Conservation (phyloP, 2,888 invertebrate genomes). For the Drosophila imparisetae region DNA sequence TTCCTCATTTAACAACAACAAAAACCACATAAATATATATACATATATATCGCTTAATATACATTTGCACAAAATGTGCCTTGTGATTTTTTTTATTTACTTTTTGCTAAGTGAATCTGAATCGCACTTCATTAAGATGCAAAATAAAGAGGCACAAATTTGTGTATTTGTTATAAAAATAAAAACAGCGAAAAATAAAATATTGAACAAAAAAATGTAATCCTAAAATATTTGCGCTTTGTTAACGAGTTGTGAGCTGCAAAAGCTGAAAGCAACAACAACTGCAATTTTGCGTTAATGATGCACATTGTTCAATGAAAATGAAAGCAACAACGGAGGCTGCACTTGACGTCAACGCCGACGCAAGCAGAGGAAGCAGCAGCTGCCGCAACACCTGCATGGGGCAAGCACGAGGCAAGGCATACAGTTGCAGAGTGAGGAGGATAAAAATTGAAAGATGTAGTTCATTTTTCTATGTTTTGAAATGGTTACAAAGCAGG, state of each 20-base stretch:
- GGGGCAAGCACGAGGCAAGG: slow-evolving; percentile 6
- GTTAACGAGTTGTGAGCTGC: slow-evolving; percentile 61
- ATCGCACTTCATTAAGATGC: slow-evolving; percentile 77
- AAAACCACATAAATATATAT: slow-evolving; percentile 16
- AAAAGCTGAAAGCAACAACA: slow-evolving; percentile 38
- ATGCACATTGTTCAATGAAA: slow-evolving; percentile 80
- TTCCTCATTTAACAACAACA: slow-evolving; percentile 73
- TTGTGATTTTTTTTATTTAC: slow-evolving; percentile 7
- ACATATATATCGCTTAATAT: slow-evolving; percentile 31
- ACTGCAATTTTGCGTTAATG: slow-evolving; percentile 66
- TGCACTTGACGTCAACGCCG: slow-evolving; percentile 21
- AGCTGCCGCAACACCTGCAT: slow-evolving; percentile 25
- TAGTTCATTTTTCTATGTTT: background rate
- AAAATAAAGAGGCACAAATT: slow-evolving; percentile 46
- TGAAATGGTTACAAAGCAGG: background rate
- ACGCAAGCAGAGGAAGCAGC: background rate
- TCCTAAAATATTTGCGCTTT: slow-evolving; percentile 79
- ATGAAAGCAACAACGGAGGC: slow-evolving; percentile 63
- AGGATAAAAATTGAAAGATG: background rate
- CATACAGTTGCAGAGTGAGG: background rate
- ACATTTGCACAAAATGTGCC: slow-evolving; percentile 22
- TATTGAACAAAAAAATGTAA: slow-evolving; percentile 51
- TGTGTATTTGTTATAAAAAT: slow-evolving; percentile 64
- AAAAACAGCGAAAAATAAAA: slow-evolving; percentile 40
- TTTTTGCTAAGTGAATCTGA: slow-evolving; percentile 62